A percentile compares a stretch with the other conserved stretches of the same genome.
phyloP scores from a whole-genome alignment of 2,888 invertebrate species.

The Osedax frankpressi region DNA sequence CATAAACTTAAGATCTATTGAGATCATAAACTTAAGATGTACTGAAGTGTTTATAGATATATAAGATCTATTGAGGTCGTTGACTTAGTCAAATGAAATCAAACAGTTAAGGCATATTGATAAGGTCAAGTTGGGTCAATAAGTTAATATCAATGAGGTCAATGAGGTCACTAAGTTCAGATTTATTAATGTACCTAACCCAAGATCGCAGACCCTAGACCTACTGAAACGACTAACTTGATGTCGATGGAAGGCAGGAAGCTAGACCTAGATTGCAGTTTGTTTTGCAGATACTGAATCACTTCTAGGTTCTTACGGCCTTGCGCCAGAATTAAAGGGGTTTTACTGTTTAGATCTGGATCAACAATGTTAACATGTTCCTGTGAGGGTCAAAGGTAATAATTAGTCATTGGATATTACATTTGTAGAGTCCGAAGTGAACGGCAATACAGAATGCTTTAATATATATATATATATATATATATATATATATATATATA shows the following conservation, averaged over 20 bases:
- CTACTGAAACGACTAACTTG: constrained; percentile 58
- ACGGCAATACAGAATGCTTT: neutral
- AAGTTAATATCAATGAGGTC: no score
- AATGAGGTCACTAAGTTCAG: no score
- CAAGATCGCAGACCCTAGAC: constrained; percentile 74
- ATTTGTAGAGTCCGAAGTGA: no score
- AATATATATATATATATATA: neutral
- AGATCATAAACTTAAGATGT: no score
- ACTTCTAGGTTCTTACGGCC: constrained; percentile 75
- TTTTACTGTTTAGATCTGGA: constrained; percentile 79
- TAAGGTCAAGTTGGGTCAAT: no score
- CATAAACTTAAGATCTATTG: no score
- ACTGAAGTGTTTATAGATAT: no score
- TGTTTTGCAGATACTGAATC: constrained; percentile 65
- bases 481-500: neutral
- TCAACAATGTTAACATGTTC: constrained; percentile 75
- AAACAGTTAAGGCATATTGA: no score
- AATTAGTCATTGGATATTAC: neutral
- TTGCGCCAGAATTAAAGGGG: constrained; percentile 74
- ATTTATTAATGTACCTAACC: no score
- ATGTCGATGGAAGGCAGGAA: constrained; percentile 77
- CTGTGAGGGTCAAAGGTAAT: constrained; percentile 42
- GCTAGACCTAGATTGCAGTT: constrained; percentile 64
- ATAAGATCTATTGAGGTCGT: no score
- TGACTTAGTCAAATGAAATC: no score